Conservation (phyloP, 2,888 invertebrate species). For the Acronicta alni region DNA sequence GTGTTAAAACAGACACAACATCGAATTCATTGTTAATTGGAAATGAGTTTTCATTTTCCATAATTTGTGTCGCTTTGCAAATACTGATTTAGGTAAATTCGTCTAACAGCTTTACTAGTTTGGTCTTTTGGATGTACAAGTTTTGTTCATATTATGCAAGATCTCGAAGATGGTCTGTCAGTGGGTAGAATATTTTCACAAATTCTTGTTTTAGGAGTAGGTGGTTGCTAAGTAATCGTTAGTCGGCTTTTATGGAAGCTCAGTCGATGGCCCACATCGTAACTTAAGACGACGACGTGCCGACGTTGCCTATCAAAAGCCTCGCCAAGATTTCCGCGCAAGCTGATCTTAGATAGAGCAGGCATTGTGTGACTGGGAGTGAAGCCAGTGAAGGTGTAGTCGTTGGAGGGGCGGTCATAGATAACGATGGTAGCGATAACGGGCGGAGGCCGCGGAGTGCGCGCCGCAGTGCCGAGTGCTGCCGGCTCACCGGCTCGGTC, state of each 20-base stretch:
- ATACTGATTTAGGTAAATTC: conserved; percentile 17
- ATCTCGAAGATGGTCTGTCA: conserved; percentile 8
- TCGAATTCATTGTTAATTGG: conserved; percentile 7
- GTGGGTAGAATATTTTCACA: conserved; percentile 30
- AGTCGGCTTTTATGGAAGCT: conserved; percentile 21
- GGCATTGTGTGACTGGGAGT: conserved; percentile 45
- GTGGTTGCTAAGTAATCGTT: conserved; percentile 14
- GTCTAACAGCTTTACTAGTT: conserved; percentile 24
- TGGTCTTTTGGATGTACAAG: conserved; percentile 17
- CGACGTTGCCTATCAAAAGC: conserved; percentile 34
- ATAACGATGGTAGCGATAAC: conserved; percentile 82
- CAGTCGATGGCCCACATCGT: conserved; percentile 17
- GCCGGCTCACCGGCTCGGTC: conserved; percentile 37
- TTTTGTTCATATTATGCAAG: conserved; percentile 29
- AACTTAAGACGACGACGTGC: conserved; percentile 15
- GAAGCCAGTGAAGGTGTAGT: conserved; percentile 68
- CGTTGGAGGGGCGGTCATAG: conserved; percentile 77
- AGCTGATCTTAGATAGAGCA: conserved; percentile 61
- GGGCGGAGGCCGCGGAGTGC: conserved; percentile 67
- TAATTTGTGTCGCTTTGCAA: background rate
- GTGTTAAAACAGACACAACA: conserved; percentile 23
- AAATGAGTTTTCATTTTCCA: conserved; percentile 25
- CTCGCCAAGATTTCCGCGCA: conserved; percentile 42
- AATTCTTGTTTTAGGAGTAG: conserved; percentile 33
- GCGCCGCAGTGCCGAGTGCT: conserved; percentile 51